Base-by-base conservation (phyloP, 2,888 invertebrate species). In the Dynastes grantii region DNA sequence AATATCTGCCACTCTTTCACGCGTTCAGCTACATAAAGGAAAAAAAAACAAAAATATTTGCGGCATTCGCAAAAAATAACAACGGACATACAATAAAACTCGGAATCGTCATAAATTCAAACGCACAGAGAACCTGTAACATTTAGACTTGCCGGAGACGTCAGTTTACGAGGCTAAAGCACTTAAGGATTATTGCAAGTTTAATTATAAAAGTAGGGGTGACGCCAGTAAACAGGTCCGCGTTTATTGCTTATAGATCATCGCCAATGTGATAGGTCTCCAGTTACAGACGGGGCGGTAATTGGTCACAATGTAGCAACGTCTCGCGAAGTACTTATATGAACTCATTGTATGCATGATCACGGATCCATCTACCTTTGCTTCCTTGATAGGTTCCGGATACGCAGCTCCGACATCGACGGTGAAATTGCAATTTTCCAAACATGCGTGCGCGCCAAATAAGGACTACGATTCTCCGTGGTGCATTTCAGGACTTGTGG, bases 161-260 rank as follows among this genome's bases (percentile, higher is more conserved):
- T 71, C 71, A 63, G 78, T 84, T 84, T 84, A 84, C 78, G 84
- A 84, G 81, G 83, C 80, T 81, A 82, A 84, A 83, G 83, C 83
- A 83, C 84, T 83, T 84, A 82, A 81, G 82, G 82, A 85, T 85
- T 84, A 85, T 84, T 84, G 83, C 85, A 83, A 84, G 83, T 84
- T 85, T 84, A 85, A 85, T 85, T 85, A 85, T 83, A 84, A 84
- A 85, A 84, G 84, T 84, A 84, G 84, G 85, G 84, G 85, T 84
- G 84, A 84, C 82, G 85, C 83, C 83, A 83, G 83, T 85, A 85
- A 85, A 85, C 84, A 84, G 83, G 83, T 84, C 82, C 77, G 22
- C 55, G 78, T 85, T 85, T 84, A 85, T 84, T 81, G 83, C 84
- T 83, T 84, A 84, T 85, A 84, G 84, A 85, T 85, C 85, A 85